Percentiles rank a stretch among this genome's conserved stretches.
Evolutionary conservation across 2,113 vertebrate species (phyloP).

Genomic region (Chitala chitala): DNA sequence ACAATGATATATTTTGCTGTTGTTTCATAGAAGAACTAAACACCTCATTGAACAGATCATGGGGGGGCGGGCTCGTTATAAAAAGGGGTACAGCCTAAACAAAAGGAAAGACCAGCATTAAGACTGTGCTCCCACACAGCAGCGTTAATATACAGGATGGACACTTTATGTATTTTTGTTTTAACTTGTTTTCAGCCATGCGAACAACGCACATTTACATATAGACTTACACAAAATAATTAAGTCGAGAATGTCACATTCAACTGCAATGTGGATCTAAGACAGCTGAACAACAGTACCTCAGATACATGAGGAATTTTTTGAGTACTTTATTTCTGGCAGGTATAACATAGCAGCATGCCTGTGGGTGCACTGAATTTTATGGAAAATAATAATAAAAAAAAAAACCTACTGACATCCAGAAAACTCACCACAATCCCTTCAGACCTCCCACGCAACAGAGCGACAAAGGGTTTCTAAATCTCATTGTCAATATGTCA

Average conservation of each 20-base stretch:
- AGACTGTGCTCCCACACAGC: too few relatives aligned
- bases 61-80: too few relatives aligned
- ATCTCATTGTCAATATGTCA: background rate
- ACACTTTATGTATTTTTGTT: too few relatives aligned
- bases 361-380: conserved; percentile 14
- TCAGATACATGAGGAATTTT: background rate
- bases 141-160: too few relatives aligned
- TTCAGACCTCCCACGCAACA: background rate
- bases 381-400: background rate
- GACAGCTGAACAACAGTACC: too few relatives aligned
- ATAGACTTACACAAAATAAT: background rate
- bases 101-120: too few relatives aligned
- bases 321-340: background rate
- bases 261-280: background rate
- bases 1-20: too few relatives aligned
- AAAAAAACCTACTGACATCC: background rate
- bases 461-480: background rate
- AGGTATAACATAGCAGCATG: conserved; percentile 12
- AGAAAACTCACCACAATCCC: background rate
- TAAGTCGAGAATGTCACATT: background rate
- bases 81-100: too few relatives aligned
- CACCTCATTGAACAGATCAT: too few relatives aligned
- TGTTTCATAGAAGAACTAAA: too few relatives aligned
- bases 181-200: too few relatives aligned
- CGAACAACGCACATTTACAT: too few relatives aligned